A percentile compares a stretch with the other conserved stretches of the same genome.
phyloP scores from a whole-genome alignment of 2,888 invertebrate genomes.

The Phoronis australis region DNA sequence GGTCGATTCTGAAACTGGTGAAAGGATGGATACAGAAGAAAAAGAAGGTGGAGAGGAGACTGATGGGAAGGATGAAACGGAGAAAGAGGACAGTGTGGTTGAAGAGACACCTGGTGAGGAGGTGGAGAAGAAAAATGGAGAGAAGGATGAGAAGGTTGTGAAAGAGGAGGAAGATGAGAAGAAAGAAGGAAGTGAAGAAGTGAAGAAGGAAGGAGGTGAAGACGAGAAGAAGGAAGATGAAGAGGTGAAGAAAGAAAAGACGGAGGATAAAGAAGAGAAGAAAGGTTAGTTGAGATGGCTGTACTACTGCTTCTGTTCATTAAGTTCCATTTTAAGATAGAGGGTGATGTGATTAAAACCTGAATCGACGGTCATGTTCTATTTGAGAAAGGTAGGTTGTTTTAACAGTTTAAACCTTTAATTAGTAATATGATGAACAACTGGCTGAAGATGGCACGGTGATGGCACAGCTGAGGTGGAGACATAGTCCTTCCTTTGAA shows the following conservation, averaged over 20 bases:
- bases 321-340: background rate
- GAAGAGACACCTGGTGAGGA: conserved; percentile 2
- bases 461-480: too few relatives aligned
- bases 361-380: too few relatives aligned
- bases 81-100: conserved; percentile 9
- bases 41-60: conserved; percentile 27
- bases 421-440: too few relatives aligned
- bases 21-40: conserved; percentile 23
- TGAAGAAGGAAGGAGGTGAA: conserved; percentile 14
- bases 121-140: conserved; percentile 26
- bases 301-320: background rate
- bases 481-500: too few relatives aligned
- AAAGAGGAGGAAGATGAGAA: conserved; percentile 4
- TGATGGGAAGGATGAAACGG: conserved; percentile 16
- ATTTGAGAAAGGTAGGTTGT: too few relatives aligned
- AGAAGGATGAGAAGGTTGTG: conserved; percentile 2
- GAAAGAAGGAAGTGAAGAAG: conserved; percentile 12
- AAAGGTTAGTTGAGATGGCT: conserved; percentile 10
- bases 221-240: conserved; percentile 27
- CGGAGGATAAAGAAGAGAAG: conserved; percentile 7
- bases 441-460: too few relatives aligned
- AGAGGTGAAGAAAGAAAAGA: background rate
- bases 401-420: too few relatives aligned
- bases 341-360: too few relatives aligned
- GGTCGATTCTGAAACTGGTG: conserved; percentile 14